Evolutionary conservation across 2,797 vertebrate species (phyloP).

Genomic region (Calcarius lapponicus): DNA sequence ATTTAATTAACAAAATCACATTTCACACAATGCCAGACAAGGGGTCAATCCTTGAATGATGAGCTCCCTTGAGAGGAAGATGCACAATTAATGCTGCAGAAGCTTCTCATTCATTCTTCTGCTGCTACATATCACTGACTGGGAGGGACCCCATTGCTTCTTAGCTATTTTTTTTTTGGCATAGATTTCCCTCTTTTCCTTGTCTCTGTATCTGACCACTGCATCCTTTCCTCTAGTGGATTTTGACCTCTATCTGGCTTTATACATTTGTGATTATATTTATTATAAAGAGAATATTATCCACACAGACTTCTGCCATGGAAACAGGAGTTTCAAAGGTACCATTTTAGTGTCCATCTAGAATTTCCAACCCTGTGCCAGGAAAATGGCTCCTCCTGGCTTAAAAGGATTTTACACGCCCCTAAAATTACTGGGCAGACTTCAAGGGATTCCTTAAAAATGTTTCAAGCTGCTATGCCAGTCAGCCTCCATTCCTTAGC

Average conservation of each 20-base stretch:
- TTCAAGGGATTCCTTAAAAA: neutral
- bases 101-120: neutral
- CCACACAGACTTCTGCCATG: neutral
- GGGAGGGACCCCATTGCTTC: neutral
- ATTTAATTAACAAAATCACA: constrained; percentile 10
- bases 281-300: neutral
- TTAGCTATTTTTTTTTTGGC: neutral
- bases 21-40: neutral
- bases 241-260: neutral
- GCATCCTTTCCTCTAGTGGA: neutral
- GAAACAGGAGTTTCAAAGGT: neutral
- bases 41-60: neutral
- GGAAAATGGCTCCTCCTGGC: neutral
- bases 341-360: neutral
- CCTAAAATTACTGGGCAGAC: neutral
- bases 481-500: neutral
- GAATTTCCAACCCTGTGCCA: neutral
- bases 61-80: neutral
- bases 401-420: neutral
- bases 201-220: neutral
- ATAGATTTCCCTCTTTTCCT: neutral
- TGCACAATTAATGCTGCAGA: neutral
- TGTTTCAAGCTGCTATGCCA: neutral
- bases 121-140: neutral
- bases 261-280: neutral